phyloP scores from a whole-genome alignment of 2,888 invertebrate genomes.

The Chaitophorus viminalis region DNA sequence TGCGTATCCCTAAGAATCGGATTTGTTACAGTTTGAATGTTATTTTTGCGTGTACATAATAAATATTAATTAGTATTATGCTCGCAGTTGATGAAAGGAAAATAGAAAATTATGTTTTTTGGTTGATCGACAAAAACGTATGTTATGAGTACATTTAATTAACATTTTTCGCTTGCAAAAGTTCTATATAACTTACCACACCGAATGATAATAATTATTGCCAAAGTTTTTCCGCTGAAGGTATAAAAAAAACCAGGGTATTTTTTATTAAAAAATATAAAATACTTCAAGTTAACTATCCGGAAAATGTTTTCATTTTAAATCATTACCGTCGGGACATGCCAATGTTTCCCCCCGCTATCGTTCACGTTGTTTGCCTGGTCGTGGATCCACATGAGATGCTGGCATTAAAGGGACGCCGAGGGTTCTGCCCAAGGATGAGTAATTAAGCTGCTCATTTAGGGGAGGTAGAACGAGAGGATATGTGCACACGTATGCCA shows the following conservation, averaged over 20 bases:
- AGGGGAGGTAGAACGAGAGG: not conserved
- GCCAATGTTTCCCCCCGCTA: conserved; percentile 38
- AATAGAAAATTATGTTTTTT: not conserved
- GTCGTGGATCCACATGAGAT: conserved; percentile 59
- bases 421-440: conserved; percentile 55
- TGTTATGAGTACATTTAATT: not conserved
- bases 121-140: not conserved
- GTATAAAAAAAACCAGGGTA: not conserved
- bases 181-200: not conserved
- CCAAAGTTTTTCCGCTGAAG: not conserved
- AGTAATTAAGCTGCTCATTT: conserved; percentile 54
- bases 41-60: not conserved
- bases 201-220: conserved; percentile 11
- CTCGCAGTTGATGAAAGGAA: too few species aligned
- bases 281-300: conserved; percentile 50
- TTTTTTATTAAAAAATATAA: not conserved
- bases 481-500: not conserved
- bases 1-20: too few species aligned
- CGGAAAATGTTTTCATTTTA: conserved; percentile 55
- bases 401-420: conserved; percentile 52
- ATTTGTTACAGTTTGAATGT: too few species aligned
- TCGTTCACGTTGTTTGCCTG: conserved; percentile 51
- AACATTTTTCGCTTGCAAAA: not conserved
- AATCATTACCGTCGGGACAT: conserved; percentile 52
- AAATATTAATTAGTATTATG: too few species aligned